These are phyloP conservation scores for Aix galericulata DNA, from an alignment of 2,113 vertebrate genomes.

Conservation along the genomic window DNA sequence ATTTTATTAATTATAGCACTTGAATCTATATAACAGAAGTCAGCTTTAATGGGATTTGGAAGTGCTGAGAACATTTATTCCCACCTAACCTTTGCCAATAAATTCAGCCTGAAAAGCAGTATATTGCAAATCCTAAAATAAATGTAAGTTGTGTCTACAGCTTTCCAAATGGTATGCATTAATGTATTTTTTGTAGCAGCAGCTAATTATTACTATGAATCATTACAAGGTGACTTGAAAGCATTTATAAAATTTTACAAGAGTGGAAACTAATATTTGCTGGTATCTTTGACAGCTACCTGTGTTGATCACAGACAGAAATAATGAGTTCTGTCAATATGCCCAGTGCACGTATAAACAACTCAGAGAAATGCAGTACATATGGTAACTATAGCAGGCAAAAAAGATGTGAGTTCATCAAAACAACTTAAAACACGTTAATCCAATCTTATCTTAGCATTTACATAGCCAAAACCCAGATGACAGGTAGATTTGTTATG, in stretches of 20 bases:
- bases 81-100: constrained; percentile 46
- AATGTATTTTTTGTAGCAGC: constrained; percentile 12
- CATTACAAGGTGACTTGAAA: constrained; percentile 1
- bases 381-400: background rate
- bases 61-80: constrained; percentile 51
- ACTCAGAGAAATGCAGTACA: background rate
- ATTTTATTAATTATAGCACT: constrained; percentile 52
- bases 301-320: constrained; percentile 41
- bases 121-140: constrained; percentile 54
- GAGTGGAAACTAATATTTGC: constrained; percentile 20
- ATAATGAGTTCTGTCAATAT: constrained; percentile 22
- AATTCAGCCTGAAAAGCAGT: constrained; percentile 40
- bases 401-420: background rate
- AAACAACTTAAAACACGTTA: background rate
- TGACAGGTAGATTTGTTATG: background rate
- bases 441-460: background rate
- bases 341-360: background rate
- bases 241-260: constrained; percentile 20
- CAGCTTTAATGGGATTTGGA: constrained; percentile 42
- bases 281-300: constrained; percentile 33
- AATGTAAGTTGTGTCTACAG: constrained; percentile 48
- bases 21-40: constrained; percentile 32
- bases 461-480: background rate
- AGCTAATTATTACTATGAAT: constrained; percentile 55
- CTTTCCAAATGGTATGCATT: constrained; percentile 35